Conservation (phyloP, 2,888 invertebrate genomes). For the Epinotia nisella region DNA sequence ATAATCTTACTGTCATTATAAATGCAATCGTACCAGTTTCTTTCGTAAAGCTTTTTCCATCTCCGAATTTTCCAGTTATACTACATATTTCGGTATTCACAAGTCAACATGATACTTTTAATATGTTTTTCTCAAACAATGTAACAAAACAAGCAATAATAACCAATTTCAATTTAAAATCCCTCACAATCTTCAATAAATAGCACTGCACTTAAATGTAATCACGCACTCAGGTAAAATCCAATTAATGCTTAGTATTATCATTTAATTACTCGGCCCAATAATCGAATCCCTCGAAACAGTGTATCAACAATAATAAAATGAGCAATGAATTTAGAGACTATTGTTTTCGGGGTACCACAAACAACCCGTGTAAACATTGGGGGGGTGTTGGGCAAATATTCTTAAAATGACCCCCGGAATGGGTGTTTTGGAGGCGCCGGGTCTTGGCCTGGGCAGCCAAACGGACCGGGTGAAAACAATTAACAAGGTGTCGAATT, state of each 20-base stretch:
- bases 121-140: slow-evolving; percentile 11
- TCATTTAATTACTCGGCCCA: slow-evolving; percentile 84
- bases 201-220: slow-evolving; percentile 62
- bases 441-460: slow-evolving; percentile 76
- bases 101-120: neutral
- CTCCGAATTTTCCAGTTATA: neutral
- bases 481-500: slow-evolving; percentile 86
- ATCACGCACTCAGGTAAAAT: slow-evolving; percentile 75
- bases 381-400: slow-evolving; percentile 77
- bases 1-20: slow-evolving; percentile 2
- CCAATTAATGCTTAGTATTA: slow-evolving; percentile 83
- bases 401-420: slow-evolving; percentile 83
- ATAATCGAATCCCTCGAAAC: slow-evolving; percentile 83
- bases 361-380: slow-evolving; percentile 83
- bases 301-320: slow-evolving; percentile 84
- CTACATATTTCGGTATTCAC: neutral
- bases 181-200: slow-evolving; percentile 55
- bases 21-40: too few species aligned
- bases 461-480: slow-evolving; percentile 81
- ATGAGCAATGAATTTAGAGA: slow-evolving; percentile 84
- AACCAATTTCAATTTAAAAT: slow-evolving; percentile 48
- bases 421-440: slow-evolving; percentile 64
- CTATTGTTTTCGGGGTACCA: slow-evolving; percentile 84
- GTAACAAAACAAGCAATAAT: slow-evolving; percentile 33
- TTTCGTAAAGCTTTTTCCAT: neutral